Evolutionary conservation across 2,113 vertebrate genomes (phyloP), one percentile per base, ranked within the genome.

Genomic region (Pseudois nayaur): DNA sequence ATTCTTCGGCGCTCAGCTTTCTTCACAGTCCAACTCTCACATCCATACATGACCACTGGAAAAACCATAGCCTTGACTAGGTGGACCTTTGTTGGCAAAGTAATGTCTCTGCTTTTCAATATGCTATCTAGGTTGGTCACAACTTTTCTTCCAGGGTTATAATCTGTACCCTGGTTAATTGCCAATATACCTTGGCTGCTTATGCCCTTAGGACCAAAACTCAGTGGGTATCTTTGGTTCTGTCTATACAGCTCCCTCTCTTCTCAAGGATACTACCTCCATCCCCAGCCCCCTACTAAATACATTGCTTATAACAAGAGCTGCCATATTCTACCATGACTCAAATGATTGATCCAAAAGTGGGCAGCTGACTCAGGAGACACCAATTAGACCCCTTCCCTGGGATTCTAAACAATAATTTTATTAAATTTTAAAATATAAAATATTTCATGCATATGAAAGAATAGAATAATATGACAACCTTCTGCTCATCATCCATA

Each of bases 341-440:
- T 50, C 55, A 50, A 17, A 0, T 52, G 78, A 85, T 57, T 17
- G 27, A 40, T 59, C 43, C 55, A 8, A 14, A 93, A 93, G 54
- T 25, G 81, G n/a, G 5, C 67, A 79, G 25, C 11, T 60, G 87
- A 81, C 21, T 59, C 50, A 85, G 57, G 33, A 79, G 6, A 57
- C 36, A 13, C 33, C 85, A 86, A 54, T 33, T 14, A 31, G 79
- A 95, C 57, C 54, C 52, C n/a, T 86, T 71, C 59, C n/a, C 13
- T 86, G 43, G 43, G 67, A 45, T 79, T 86, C n/a, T 86, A 19
- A 86, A 59, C 43, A 84, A 64, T 57, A 50, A 82, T 83, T 45
- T 91, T 45, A 83, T 83, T 91, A 15, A 74, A 92, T 43, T 55
- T 82, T 74, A 88, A 60, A 83, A 21, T 83, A 79, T 52, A 88